Base-by-base conservation (phyloP, 1,140 invertebrate species). In the Plodia interpunctella region DNA sequence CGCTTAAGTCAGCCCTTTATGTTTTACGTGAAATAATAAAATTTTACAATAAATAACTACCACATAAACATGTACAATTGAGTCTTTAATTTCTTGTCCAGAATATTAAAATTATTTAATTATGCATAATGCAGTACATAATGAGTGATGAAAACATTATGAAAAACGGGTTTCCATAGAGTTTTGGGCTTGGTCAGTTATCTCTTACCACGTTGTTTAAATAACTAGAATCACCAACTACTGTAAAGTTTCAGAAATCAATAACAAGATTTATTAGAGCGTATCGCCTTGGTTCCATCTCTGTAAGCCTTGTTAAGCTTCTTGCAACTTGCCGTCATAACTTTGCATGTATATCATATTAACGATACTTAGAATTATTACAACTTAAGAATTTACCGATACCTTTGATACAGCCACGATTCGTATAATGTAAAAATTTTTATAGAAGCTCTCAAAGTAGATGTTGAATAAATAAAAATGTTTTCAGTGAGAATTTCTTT, bases 401-500 rank as follows among this genome's bases (percentile, higher is more conserved):
- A 15, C 38, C 38, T 44, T 44, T 44, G 38, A 44, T 6, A 1
- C 13, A 44, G 38, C 38, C 6, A 53, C 21, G n/a, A n/a, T 53
- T 25, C n/a, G 21, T 6, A 53, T 10, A 20, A 20, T 35, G 9
- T 35, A 35, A 5, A 20, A 53, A 53, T 25, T 8, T 20, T 5
- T n/a, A 13, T 53, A 13, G 15, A 44, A 57, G 11, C 19, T 32
- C 38, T 19, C 38, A 49, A 57, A 57, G 55, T 38, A 52, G 20
- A 5, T 53, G 21, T 25, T 53, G 51, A 53, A 53, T 53, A 53
- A 53, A 53, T 53, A 20, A 53, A 25, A 53, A 53, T 53, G 51
- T 53, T 53, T 53, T 53, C 51, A 53, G 49, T 51, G n/a, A 20
- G 49, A 56, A 60, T 54, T 62, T 66, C 60, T 49, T 57, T 57